Evolutionary conservation across 1,140 invertebrate genomes (phyloP).

Genomic region (Dysdera silvatica): DNA sequence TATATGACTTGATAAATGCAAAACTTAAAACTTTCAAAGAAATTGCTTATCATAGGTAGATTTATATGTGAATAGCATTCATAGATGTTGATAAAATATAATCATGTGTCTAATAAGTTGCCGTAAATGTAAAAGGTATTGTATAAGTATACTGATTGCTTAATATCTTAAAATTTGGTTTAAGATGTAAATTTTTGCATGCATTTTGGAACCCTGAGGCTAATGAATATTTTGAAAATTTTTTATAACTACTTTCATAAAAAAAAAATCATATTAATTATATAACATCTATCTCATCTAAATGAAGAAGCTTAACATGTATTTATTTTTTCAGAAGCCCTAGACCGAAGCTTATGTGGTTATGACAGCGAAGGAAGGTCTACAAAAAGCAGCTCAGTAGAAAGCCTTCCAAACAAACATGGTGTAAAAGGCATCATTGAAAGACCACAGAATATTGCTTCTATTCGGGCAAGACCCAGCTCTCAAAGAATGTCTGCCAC

Average conservation of each 20-base stretch:
- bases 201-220: neutral
- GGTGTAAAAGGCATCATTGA: conserved; percentile 11
- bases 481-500: conserved; percentile 78
- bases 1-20: too few relatives aligned
- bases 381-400: conserved; percentile 32
- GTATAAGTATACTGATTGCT: too few relatives aligned
- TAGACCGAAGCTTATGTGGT: conserved; percentile 23
- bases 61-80: too few relatives aligned
- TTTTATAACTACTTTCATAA: neutral
- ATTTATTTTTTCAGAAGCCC: conserved; percentile 20
- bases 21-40: too few relatives aligned
- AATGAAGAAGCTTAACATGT: neutral
- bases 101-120: too few relatives aligned
- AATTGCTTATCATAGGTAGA: too few relatives aligned
- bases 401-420: conserved; percentile 29
- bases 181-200: neutral
- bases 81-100: too few relatives aligned
- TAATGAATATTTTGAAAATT: neutral
- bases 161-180: too few relatives aligned
- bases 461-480: conserved; percentile 73
- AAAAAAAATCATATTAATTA: neutral
- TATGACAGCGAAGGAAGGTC: conserved; percentile 33
- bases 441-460: conserved; percentile 58
- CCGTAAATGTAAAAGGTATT: too few relatives aligned
- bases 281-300: neutral